A percentile compares a stretch with the other conserved stretches of the same genome.
These are phyloP conservation scores for Chaetodon trifasciatus DNA, from an alignment of 2,797 vertebrate species.

Conservation along the genomic window DNA sequence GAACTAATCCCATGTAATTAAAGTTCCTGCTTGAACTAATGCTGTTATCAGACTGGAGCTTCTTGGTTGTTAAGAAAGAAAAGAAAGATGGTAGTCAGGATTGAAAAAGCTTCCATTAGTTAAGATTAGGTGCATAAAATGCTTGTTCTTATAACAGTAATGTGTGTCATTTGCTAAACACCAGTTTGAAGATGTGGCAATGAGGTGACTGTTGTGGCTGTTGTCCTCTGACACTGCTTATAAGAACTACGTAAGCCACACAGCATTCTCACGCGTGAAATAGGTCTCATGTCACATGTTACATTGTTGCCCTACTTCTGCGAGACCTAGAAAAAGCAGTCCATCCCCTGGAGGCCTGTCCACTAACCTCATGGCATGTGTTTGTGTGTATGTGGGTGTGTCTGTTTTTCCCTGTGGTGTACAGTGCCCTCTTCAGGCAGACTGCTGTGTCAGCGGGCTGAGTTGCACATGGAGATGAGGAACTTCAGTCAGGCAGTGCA, in stretches of 20 bases:
- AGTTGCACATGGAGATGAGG: constrained; percentile 88
- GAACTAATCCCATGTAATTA: neutral
- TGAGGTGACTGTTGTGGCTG: neutral
- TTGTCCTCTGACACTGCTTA: neutral
- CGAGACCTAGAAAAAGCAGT: constrained; percentile 45
- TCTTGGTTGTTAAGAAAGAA: neutral
- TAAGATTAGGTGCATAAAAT: neutral
- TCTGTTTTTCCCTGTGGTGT: constrained; percentile 21
- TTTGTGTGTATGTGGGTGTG: constrained; percentile 16
- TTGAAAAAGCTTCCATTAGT: neutral
- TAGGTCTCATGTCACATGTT: constrained; percentile 47
- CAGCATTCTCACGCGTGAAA: constrained; percentile 10
- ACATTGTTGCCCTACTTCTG: constrained; percentile 61
- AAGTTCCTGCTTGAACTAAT: neutral
- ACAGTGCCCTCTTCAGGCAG: constrained; percentile 82
- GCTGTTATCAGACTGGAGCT: neutral
- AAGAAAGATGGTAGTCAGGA: neutral
- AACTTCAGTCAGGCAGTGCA: constrained; percentile 89
- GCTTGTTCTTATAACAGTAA: neutral
- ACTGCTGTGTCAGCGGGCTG: constrained; percentile 85
- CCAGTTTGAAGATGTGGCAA: neutral
- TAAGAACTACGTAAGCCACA: neutral
- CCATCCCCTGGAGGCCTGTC: constrained; percentile 10
- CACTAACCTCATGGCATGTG: constrained; percentile 45
- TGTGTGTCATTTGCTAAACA: neutral